Conservation (phyloP, 2,888 invertebrate species). For the Cheilosia urbana region DNA sequence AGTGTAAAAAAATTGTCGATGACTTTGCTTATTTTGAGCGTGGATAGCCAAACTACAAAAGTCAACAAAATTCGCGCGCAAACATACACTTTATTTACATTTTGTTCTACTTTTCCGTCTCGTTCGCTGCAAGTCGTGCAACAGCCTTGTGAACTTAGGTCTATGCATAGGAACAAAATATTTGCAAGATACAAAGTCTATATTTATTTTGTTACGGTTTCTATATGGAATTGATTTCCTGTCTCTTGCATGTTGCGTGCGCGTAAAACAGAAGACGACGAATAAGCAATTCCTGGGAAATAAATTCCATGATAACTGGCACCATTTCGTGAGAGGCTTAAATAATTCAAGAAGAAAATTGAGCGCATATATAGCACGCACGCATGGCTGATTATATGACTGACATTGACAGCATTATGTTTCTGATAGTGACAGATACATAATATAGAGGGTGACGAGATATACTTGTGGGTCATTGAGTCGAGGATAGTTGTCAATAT, state of each 20-base stretch:
- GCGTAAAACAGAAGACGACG: neutral
- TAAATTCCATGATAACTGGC: slow-evolving; percentile 27
- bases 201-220: slow-evolving; percentile 37
- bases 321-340: slow-evolving; percentile 45
- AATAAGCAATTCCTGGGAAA: neutral
- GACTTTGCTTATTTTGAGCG: neutral
- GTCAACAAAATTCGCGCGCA: slow-evolving; percentile 22
- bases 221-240: slow-evolving; percentile 27
- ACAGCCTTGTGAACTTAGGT: slow-evolving; percentile 14
- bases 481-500: too few species aligned
- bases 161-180: neutral
- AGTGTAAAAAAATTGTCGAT: neutral
- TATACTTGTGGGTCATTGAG: too few species aligned
- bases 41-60: neutral
- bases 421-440: too few species aligned
- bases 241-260: neutral
- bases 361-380: slow-evolving; percentile 35
- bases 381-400: too few species aligned
- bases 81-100: slow-evolving; percentile 41
- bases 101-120: slow-evolving; percentile 29
- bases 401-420: too few species aligned
- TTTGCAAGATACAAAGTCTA: neutral
- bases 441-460: too few species aligned
- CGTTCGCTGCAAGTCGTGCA: slow-evolving; percentile 21
- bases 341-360: slow-evolving; percentile 22